Evolutionary conservation across 2,797 vertebrate species (phyloP).

Genomic region (Hydrocynus forskahlii): DNA sequence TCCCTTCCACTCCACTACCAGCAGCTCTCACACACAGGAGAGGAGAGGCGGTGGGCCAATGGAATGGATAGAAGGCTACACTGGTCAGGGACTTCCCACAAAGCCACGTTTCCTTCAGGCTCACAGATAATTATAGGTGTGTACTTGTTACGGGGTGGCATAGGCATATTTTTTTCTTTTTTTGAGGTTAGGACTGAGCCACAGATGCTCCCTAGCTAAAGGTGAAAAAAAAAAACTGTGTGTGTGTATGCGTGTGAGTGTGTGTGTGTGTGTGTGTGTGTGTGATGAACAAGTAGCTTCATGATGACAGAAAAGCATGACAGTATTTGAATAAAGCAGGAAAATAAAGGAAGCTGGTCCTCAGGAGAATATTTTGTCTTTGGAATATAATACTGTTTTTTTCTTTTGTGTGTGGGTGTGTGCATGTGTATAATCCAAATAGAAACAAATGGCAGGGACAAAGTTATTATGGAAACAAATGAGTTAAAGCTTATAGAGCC

Average conservation of each 20-base stretch:
- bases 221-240: not conserved
- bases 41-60: not conserved
- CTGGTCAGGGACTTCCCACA: not conserved
- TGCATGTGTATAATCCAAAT: too few relatives aligned
- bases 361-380: too few relatives aligned
- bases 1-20: constrained; percentile 11
- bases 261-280: too few relatives aligned
- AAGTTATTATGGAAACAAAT: not conserved
- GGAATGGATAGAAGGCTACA: not conserved
- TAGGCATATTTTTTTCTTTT: not conserved
- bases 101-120: not conserved
- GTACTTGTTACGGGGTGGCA: not conserved
- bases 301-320: not conserved
- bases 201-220: not conserved
- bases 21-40: not conserved
- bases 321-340: not conserved
- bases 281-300: not conserved
- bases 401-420: too few relatives aligned
- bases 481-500: not conserved
- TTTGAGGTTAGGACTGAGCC: not conserved
- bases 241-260: not conserved
- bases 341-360: too few relatives aligned
- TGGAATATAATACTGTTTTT: too few relatives aligned
- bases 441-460: too few relatives aligned
- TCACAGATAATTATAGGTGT: constrained; percentile 13